A percentile compares a stretch with the other conserved stretches of the same genome.
These are phyloP conservation scores for Poeciliopsis turrubarensis DNA, from an alignment of 2,113 vertebrate genomes.

Conservation along the genomic window DNA sequence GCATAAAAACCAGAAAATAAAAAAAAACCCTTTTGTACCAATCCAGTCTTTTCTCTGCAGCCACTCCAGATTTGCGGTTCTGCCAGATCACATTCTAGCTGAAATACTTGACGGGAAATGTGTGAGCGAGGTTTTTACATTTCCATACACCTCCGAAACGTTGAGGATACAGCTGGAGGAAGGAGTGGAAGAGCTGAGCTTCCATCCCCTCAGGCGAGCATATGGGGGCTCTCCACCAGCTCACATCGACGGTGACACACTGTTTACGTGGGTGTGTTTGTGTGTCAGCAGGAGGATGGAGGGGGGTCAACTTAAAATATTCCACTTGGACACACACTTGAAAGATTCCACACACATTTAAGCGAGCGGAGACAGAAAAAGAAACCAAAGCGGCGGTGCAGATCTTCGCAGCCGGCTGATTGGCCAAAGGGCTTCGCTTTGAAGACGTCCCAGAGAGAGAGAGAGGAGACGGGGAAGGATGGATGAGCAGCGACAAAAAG, in stretches of 20 bases:
- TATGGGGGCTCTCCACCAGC: slow-evolving; percentile 34
- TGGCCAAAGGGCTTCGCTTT: slow-evolving; percentile 72
- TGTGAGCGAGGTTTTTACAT: slow-evolving; percentile 33
- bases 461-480: slow-evolving; percentile 4
- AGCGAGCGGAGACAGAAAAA: slow-evolving; percentile 2
- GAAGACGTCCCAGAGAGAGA: slow-evolving; percentile 63
- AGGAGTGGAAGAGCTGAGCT: slow-evolving; percentile 1
- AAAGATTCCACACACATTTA: slow-evolving; percentile 32
- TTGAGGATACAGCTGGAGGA: slow-evolving; percentile 51
- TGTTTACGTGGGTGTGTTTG: slow-evolving; percentile 14
- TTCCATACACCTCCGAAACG: slow-evolving; percentile 50
- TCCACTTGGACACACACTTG: slow-evolving; percentile 41
- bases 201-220: slow-evolving; percentile 42
- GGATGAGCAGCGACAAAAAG: slow-evolving; percentile 25
- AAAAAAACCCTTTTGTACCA: background rate
- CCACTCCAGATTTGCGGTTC: slow-evolving; percentile 13
- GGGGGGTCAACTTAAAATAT: slow-evolving; percentile 57
- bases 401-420: slow-evolving; percentile 59
- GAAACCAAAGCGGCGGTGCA: slow-evolving; percentile 36
- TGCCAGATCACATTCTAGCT: slow-evolving; percentile 17
- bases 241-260: slow-evolving; percentile 40
- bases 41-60: background rate
- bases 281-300: background rate
- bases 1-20: background rate
- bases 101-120: slow-evolving; percentile 48